Evolutionary conservation across 2,797 vertebrate genomes (phyloP), one percentile per base, ranked within the genome.

Genomic region (Tiaroga cobitis): DNA sequence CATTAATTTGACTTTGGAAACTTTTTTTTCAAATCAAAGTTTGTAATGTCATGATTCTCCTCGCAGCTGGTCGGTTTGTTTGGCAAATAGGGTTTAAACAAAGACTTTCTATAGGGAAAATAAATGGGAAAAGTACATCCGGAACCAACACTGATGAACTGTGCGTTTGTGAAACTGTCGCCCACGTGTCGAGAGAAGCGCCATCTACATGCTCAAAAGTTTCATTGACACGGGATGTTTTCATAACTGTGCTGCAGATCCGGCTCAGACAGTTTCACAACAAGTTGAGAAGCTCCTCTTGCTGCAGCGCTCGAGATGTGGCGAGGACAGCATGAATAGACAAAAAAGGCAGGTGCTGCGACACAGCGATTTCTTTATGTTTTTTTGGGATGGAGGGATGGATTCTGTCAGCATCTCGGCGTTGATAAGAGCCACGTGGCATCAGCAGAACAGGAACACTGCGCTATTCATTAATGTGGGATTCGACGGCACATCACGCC

Each of bases 401-500:
- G 85, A 87, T 87, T 68, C 86, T 89, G 88, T 91, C 87, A 89
- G 88, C 70, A 85, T 84, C 87, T 87, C 85, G 21, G 78, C 67
- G 72, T 84, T 86, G 76, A 85, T 82, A 80, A 87, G 82, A 87
- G 87, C 87, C 85, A 85, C 77, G 69, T 85, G 81, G 87, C 89
- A 86, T 90, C 89, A 89, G 89, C 89, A 87, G 88, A 89, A 90
- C 75, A 59, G 39, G 77, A 87, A 83, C 79, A n/a, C 39, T 61
- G 88, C 80, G 80, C 84, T 82, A 89, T 89, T 90, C 90, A 89
- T 91, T 91, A 90, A 82, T 61, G 75, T 69, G 51, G 69, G 43
- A 81, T 75, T 85, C 76, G 85, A 56, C 46, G 74, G 77, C 89
- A 87, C 80, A 77, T 87, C 83, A 89, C 72, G 84, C 56, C 76